Base-by-base conservation (phyloP, 2,888 invertebrate species). In the Ophion slaviceki region DNA sequence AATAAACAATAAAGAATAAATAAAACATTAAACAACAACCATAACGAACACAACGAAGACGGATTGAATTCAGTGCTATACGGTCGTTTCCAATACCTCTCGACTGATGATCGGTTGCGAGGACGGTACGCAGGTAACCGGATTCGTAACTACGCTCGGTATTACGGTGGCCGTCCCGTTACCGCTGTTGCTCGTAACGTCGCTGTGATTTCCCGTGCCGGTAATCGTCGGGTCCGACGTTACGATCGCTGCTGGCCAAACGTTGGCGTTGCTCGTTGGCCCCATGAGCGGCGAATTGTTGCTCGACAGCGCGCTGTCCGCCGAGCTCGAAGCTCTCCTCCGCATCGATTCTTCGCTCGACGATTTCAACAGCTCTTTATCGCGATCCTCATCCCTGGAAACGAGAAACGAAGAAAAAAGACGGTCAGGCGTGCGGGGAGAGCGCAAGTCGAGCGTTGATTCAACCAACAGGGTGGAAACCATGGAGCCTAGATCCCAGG, bases 81-180 rank as follows among this genome's bases (percentile, higher is more conserved):
- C 96, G 94, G 96, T 96, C 91, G 96, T 96, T 95, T 96, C 96
- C 93, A 96, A 94, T 96, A 96, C 96, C 96, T 96, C 96, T 93
- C 92, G 94, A 92, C 92, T 94, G 92, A 93, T 94, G 93, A 93
- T 93, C 78, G 94, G 92, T 90, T 93, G 94, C 66, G 93, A 90
- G 53, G 92, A 90, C 78, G 93, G 91, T 76, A 90, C 90, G 86
- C 92, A 92, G 84, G 91, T 91, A 68, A 92, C 90, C 28, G 86
- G 78, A 86, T 93, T 92, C 78, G 94, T 88, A 82, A 94, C 94
- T 67, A 94, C 91, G 84, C 94, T 90, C 88, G 94, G 88, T 84
- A 91, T 88, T 83, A 92, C 92, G 88, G 90, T 89, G 89, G 53
- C 53, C 53, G 86, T 86, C 87, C 90, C 89, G 89, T 87, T 90